A percentile compares a stretch with the other conserved stretches of the same genome.
Conservation (phyloP, 2,888 invertebrate species). For the Xestoiulus laeticollis region DNA sequence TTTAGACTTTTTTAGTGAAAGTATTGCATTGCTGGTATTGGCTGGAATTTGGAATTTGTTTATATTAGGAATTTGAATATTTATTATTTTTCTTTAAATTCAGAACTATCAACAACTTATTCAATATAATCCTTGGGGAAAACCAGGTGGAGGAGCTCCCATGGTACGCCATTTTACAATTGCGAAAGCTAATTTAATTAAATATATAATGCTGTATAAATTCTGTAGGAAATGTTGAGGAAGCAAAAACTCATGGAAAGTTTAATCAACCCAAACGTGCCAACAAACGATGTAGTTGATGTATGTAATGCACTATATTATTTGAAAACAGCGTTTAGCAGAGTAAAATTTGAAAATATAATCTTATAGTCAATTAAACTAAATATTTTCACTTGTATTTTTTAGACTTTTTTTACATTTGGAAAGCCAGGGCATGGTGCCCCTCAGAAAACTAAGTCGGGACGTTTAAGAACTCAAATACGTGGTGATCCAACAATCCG, state of each 20-base stretch:
- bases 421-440: constrained; percentile 64
- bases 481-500: constrained; percentile 73
- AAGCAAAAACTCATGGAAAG: constrained; percentile 47
- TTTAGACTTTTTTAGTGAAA: too few species aligned
- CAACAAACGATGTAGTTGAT: neutral
- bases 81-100: constrained; percentile 53
- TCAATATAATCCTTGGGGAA: constrained; percentile 62
- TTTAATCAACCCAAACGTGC: neutral
- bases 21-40: too few species aligned
- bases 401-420: constrained; percentile 55
- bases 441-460: constrained; percentile 63
- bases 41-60: too few species aligned
- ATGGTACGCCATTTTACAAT: constrained; percentile 55
- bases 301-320: constrained; percentile 36
- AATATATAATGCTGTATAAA: too few species aligned
- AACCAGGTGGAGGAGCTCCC: constrained; percentile 62
- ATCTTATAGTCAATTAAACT: neutral
- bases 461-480: constrained; percentile 63
- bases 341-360: too few species aligned
- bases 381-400: neutral
- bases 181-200: too few species aligned
- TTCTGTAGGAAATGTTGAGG: constrained; percentile 13
- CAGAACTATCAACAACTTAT: constrained; percentile 61
- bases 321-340: neutral
- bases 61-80: neutral